A percentile compares a stretch with the other conserved stretches of the same genome.
Evolutionary conservation across 2,888 invertebrate genomes (phyloP).

Genomic region (Gerosis bhagava): DNA sequence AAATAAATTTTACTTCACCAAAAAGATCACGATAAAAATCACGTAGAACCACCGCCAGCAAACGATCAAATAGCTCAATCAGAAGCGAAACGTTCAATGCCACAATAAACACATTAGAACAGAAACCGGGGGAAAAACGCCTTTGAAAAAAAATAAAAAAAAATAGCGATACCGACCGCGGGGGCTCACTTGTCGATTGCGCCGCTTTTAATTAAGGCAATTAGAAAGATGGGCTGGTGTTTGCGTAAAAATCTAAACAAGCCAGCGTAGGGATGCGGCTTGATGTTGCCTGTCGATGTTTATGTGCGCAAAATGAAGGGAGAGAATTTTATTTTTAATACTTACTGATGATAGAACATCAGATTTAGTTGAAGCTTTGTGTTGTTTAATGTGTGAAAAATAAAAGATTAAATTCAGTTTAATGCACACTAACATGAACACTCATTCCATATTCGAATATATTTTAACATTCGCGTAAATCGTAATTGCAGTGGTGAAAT

Average conservation of each 20-base stretch:
- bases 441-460: too few species aligned
- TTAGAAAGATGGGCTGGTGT: constrained; percentile 75
- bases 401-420: too few species aligned
- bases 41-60: too few species aligned
- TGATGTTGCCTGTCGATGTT: constrained; percentile 38
- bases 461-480: too few species aligned
- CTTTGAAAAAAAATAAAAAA: constrained; percentile 25
- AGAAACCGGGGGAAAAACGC: constrained; percentile 1
- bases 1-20: background rate
- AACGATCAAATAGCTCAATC: constrained; percentile 10
- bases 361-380: too few species aligned
- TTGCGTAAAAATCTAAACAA: constrained; percentile 80
- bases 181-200: constrained; percentile 47
- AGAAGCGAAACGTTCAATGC: background rate
- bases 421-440: too few species aligned
- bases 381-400: too few species aligned
- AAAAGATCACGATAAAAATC: background rate
- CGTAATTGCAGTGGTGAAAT: too few species aligned
- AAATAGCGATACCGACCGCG: constrained; percentile 14
- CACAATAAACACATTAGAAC: constrained; percentile 21
- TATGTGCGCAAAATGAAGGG: too few species aligned
- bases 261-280: constrained; percentile 45
- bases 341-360: too few species aligned
- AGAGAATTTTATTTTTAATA: too few species aligned
- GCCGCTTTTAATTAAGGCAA: constrained; percentile 77